Conservation (phyloP, 2,888 invertebrate genomes). For the Drosophila anceps region DNA sequence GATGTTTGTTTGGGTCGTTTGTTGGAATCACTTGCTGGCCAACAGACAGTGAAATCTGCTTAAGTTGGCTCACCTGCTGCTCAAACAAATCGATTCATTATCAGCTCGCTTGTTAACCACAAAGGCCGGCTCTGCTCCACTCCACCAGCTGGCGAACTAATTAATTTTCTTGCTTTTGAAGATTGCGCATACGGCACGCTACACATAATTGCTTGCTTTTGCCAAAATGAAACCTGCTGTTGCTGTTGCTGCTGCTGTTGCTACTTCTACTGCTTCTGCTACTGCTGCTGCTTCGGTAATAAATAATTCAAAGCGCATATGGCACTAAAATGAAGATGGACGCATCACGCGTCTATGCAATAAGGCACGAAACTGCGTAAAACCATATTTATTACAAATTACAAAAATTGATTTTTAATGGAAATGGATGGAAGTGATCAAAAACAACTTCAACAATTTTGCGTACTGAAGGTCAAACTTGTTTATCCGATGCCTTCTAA, state of each 20-base stretch:
- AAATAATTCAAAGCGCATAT: slow-evolving; percentile 67
- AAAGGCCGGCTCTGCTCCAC: slow-evolving; percentile 26
- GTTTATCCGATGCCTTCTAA: neutral
- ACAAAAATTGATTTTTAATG: neutral
- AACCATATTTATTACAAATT: neutral
- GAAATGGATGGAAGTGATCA: neutral
- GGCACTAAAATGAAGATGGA: slow-evolving; percentile 25
- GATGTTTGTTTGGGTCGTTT: slow-evolving; percentile 28
- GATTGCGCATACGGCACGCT: slow-evolving; percentile 71
- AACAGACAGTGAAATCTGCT: slow-evolving; percentile 69
- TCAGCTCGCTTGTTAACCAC: slow-evolving; percentile 61
- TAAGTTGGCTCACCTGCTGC: slow-evolving; percentile 46
- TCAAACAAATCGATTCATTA: slow-evolving; percentile 63
- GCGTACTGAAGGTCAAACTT: neutral
- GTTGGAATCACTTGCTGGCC: slow-evolving; percentile 48
- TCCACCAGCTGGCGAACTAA: slow-evolving; percentile 58
- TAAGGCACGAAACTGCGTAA: neutral
- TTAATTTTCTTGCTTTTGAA: slow-evolving; percentile 64
- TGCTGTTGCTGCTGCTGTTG: neutral
- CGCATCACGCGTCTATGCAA: neutral
- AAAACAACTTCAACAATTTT: too few species aligned
- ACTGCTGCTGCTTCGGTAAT: slow-evolving; percentile 29
- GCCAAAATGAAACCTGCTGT: slow-evolving; percentile 3
- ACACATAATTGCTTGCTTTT: slow-evolving; percentile 64
- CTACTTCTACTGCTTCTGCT: slow-evolving; percentile 1